Evolutionary conservation across 2,797 vertebrate genomes (phyloP).

Genomic region (Tokudaia muenninki): DNA sequence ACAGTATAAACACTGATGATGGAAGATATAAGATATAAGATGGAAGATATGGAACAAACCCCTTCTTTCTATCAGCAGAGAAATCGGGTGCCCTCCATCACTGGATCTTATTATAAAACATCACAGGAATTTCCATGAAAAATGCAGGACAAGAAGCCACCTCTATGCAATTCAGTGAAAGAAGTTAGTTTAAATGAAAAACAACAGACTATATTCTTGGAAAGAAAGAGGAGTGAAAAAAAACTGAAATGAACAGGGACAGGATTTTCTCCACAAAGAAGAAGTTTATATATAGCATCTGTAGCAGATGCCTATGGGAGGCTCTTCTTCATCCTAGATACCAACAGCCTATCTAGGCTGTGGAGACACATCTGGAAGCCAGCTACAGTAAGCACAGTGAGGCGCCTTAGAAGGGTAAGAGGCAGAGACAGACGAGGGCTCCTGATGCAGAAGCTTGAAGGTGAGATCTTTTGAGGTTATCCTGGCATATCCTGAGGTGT

Average conservation of each 20-base stretch:
- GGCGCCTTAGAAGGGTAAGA: neutral
- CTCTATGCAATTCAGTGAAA: neutral
- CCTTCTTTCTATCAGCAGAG: constrained; percentile 2
- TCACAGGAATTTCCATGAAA: neutral
- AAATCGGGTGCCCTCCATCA: neutral
- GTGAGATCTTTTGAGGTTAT: neutral
- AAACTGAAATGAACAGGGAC: neutral
- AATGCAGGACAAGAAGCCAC: neutral
- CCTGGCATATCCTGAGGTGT: neutral
- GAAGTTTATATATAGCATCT: neutral
- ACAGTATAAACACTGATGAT: neutral
- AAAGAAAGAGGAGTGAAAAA: neutral
- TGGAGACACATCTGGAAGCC: neutral
- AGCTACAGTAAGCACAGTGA: neutral
- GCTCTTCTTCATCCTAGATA: neutral
- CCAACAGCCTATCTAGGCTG: neutral
- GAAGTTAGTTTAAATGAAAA: neutral
- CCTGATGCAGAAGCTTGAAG: neutral
- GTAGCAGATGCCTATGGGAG: neutral
- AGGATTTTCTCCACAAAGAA: neutral
- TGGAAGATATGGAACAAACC: constrained; percentile 5
- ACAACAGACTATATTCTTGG: neutral
- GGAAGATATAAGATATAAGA: constrained; percentile 14
- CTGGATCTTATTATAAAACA: neutral
- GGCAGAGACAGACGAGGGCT: neutral